Evolutionary conservation across 2,888 invertebrate species (phyloP).

Genomic region (Coecobrya sp.): DNA sequence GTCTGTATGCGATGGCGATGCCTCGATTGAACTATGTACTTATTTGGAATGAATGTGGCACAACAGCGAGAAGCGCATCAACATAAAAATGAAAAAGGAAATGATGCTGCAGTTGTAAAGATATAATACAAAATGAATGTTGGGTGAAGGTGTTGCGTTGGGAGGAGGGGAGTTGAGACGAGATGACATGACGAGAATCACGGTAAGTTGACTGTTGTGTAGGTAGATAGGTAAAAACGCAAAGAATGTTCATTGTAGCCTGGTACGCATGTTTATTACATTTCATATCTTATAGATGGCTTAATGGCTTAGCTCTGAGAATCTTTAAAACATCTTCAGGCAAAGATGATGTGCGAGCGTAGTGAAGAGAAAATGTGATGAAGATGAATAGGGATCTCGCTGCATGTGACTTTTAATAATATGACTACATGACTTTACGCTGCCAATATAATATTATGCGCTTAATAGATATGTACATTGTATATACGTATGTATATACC

Average conservation of each 20-base stretch:
- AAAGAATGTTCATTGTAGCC: neutral
- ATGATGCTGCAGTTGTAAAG: constrained; percentile 17
- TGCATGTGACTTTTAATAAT: neutral
- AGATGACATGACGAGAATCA: constrained; percentile 46
- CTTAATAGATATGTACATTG: no score
- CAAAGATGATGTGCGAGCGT: neutral
- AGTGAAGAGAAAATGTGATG: neutral
- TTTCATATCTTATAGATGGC: neutral
- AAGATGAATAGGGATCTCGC: constrained; percentile 16
- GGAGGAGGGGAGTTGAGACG: constrained; percentile 17
- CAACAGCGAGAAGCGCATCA: constrained; percentile 37
- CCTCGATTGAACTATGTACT: constrained; percentile 45
- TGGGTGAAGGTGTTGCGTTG: constrained; percentile 36
- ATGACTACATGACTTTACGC: neutral
- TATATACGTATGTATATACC: no score
- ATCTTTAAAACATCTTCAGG: constrained; percentile 4
- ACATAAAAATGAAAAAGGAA: constrained; percentile 58
- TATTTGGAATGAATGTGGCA: constrained; percentile 66
- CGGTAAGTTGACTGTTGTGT: constrained; percentile 36
- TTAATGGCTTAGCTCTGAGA: neutral
- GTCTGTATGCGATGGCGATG: neutral
- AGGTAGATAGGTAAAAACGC: neutral
- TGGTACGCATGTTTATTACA: neutral
- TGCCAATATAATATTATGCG: no score
- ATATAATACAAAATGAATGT: constrained; percentile 22